Conservation (phyloP, 2,888 invertebrate species). For the Podotricha telesiphe region DNA sequence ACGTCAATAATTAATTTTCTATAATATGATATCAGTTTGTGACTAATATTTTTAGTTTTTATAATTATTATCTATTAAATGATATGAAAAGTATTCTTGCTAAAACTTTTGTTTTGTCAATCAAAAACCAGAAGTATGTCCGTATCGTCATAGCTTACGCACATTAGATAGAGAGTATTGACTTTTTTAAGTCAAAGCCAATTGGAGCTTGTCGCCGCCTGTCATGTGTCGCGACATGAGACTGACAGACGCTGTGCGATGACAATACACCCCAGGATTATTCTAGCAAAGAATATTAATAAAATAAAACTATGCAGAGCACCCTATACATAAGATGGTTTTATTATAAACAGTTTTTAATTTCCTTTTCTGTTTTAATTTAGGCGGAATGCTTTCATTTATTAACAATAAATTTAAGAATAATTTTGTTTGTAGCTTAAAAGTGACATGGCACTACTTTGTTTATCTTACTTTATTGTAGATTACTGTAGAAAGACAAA, state of each 20-base stretch:
- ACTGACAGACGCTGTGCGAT: constrained; percentile 61
- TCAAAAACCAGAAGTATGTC: not conserved
- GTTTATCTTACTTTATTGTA: not conserved
- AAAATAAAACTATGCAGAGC: constrained; percentile 16
- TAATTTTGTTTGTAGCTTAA: not conserved
- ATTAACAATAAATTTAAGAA: not conserved
- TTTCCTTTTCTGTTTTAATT: not conserved
- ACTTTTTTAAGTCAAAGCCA: constrained; percentile 54
- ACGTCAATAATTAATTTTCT: no score
- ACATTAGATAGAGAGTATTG: constrained; percentile 31
- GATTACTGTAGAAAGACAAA: not conserved
- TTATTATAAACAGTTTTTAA: not conserved
- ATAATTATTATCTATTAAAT: no score
- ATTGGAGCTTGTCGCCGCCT: constrained; percentile 71
- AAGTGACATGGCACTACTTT: not conserved
- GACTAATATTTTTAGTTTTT: no score
- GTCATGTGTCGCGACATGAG: constrained; percentile 67
- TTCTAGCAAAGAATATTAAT: constrained; percentile 42
- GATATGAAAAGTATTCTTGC: no score
- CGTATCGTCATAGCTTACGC: not conserved
- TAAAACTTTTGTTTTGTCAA: not conserved
- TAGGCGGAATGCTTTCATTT: not conserved
- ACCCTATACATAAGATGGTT: constrained; percentile 4
- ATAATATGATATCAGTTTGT: no score
- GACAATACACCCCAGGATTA: constrained; percentile 42